Base-by-base conservation (phyloP, 2,888 invertebrate species). In the Panopea generosa region DNA sequence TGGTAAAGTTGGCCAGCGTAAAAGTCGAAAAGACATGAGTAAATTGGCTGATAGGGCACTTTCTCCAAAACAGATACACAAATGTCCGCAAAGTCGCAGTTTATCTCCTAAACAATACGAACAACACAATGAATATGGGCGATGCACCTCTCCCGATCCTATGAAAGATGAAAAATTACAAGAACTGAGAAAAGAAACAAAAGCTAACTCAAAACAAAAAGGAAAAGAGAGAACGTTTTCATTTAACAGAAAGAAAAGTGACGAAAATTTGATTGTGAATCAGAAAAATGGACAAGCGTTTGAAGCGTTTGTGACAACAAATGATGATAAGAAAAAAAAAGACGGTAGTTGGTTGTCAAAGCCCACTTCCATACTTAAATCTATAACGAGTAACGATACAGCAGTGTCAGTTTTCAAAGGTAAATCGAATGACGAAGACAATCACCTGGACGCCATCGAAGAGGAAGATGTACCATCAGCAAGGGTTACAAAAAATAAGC, bases 401-500 rank as follows among this genome's bases (percentile, higher is more conserved):
- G 56, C 80, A 27, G 84, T 84, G 24, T 84, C 84, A 22, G 75
- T 80, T 45, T 85, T 85, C 61, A 84, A 85, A 75, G 77, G 83
- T 16, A 85, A 82, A 53, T 59, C 73, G 24, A 65, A 55, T 14
- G 80, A 74, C 26, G 82, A 85, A 18, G 73, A 82, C 27, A 72
- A 56, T 40, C 63, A 72, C 63, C 66, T 79, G 33, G 80, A 81
- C 24, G 84, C 86, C 14, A 79, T 84, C 43, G 84, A 86, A 14
- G 85, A 84, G 52, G 86, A 87, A 50, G 89, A 89, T 18, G 81
- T 84, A 24, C 78, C 83, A 14, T 56, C 77, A 53, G 38, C 47
- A n/a, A 55, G 65, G 9, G 59, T 22, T 33, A 33, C 53, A 6
- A 61, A 66, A 29, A 67, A 60, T n/a, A 59, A 38, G n/a, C 60